phyloP scores from a whole-genome alignment of 2,797 vertebrate species.

The Macrochelys suwanniensis region DNA sequence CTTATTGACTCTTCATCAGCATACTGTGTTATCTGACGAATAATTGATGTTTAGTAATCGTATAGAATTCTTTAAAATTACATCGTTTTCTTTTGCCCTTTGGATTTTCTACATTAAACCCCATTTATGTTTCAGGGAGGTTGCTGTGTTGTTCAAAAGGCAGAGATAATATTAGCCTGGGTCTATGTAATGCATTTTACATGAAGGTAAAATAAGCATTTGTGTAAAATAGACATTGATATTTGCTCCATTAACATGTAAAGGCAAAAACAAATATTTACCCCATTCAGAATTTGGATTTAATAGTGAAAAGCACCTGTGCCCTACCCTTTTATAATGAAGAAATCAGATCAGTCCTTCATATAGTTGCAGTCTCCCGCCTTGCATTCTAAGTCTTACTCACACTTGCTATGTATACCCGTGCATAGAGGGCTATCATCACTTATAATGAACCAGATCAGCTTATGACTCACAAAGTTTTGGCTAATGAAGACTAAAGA shows the following conservation, averaged over 20 bases:
- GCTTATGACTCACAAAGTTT: neutral
- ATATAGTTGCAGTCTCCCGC: neutral
- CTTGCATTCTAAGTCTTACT: neutral
- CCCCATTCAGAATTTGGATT: neutral
- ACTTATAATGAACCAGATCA: neutral
- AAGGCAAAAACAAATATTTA: neutral
- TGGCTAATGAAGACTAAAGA: neutral
- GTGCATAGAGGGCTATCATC: fast-evolving
- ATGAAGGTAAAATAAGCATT: neutral
- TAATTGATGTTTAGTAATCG: neutral
- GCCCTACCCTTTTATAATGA: neutral
- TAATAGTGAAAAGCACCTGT: neutral
- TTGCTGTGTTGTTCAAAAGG: neutral
- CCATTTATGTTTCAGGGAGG: neutral
- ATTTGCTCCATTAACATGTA: constrained; percentile 16
- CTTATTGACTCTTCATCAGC: too few relatives aligned
- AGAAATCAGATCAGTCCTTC: neutral
- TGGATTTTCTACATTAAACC: neutral
- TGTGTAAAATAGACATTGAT: constrained; percentile 16
- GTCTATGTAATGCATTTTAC: neutral
- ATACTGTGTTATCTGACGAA: neutral
- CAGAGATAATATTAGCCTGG: neutral
- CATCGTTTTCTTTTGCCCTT: neutral
- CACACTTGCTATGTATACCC: neutral
- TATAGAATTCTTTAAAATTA: neutral